A percentile compares a stretch with the other conserved stretches of the same genome.
These are phyloP conservation scores for Monodelphis domestica DNA, from an alignment of 2,797 vertebrate genomes.

Conservation along the genomic window DNA sequence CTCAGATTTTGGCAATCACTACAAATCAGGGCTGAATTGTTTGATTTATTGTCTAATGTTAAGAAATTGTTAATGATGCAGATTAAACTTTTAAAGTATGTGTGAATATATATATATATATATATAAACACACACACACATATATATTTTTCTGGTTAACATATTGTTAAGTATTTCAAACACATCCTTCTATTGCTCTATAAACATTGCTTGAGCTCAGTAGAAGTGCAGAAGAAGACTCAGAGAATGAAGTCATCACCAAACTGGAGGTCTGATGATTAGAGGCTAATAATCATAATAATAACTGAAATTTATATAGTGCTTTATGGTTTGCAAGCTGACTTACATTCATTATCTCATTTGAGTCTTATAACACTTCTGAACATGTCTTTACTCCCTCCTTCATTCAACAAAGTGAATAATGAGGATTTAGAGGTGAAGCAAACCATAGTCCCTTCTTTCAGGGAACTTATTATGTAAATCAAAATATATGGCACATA, in stretches of 20 bases:
- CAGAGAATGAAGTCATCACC: neutral
- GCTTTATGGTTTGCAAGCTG: neutral
- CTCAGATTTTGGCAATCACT: neutral
- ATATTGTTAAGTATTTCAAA: neutral
- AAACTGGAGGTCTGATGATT: neutral
- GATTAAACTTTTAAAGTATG: neutral
- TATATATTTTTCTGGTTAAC: neutral
- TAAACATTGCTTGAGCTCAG: neutral
- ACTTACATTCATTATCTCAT: neutral
- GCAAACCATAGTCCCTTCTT: neutral
- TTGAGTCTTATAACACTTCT: neutral
- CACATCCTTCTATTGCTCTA: neutral
- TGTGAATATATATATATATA: too few relatives aligned
- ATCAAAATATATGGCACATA: neutral
- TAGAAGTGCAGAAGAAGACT: neutral
- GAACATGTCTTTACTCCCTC: neutral
- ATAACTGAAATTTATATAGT: neutral
- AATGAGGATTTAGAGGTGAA: neutral
- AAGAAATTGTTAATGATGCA: neutral
- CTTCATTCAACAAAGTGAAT: neutral
- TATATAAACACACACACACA: too few relatives aligned
- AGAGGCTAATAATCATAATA: neutral
- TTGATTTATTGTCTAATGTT: neutral
- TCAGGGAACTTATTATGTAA: neutral
- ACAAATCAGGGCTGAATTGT: neutral